A percentile compares a stretch with the other conserved stretches of the same genome.
Conservation (phyloP, 92 coral and sea anemone genomes). For the Diadumene lineata region DNA sequence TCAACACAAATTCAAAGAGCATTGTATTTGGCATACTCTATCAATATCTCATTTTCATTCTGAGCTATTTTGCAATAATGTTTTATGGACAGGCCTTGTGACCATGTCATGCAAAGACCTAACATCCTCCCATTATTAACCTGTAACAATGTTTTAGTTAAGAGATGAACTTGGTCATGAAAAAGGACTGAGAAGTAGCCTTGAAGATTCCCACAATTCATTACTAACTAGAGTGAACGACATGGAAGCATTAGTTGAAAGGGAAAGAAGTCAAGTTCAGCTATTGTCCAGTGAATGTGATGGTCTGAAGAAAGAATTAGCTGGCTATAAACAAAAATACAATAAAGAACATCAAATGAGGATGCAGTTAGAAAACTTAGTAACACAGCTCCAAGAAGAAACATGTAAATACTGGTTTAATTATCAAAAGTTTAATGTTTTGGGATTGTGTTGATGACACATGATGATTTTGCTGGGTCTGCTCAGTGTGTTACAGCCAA, state of each 20-base stretch:
- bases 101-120: too few species aligned
- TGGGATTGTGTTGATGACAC: too few species aligned
- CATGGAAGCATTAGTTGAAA: constrained; percentile 90
- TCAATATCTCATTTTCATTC: too few species aligned
- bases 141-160: constrained; percentile 47
- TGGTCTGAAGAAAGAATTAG: constrained; percentile 62
- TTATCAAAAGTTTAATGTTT: neutral
- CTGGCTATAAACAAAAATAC: constrained; percentile 66
- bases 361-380: constrained; percentile 70
- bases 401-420: constrained; percentile 45
- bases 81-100: too few species aligned
- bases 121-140: neutral
- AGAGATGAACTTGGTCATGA: constrained; percentile 74
- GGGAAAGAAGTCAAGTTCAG: constrained; percentile 84
- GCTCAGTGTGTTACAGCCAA: too few species aligned
- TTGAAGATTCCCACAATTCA: constrained; percentile 82
- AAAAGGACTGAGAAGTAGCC: constrained; percentile 65
- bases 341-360: constrained; percentile 67
- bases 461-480: too few species aligned
- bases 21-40: too few species aligned
- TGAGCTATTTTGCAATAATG: too few species aligned
- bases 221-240: constrained; percentile 85
- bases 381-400: constrained; percentile 75
- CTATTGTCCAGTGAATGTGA: constrained; percentile 77
- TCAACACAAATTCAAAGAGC: too few species aligned